These are phyloP conservation scores for Sinopyrophorus schimmeli DNA, from an alignment of 2,888 invertebrate genomes.

Conservation along the genomic window DNA sequence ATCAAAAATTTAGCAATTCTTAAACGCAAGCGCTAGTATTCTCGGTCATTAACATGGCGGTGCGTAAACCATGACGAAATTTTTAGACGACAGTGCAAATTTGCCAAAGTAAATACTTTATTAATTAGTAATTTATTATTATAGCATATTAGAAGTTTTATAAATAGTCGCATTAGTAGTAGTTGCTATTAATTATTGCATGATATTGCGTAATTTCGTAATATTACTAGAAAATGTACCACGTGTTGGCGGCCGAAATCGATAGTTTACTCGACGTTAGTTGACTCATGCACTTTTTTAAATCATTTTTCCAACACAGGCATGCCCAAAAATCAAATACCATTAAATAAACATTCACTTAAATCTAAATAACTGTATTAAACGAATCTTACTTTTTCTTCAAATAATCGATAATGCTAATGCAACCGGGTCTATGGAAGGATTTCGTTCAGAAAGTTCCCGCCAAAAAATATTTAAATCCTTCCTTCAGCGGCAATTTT, in stretches of 20 bases:
- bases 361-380: too few species aligned
- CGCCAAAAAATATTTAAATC: too few species aligned
- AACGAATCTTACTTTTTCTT: too few species aligned
- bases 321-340: too few species aligned
- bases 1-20: not conserved
- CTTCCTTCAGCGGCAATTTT: too few species aligned
- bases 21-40: constrained; percentile 4
- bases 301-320: too few species aligned
- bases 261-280: too few species aligned
- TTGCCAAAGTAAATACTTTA: constrained; percentile 30
- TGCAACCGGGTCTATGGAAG: too few species aligned
- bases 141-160: constrained; percentile 15
- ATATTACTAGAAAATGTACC: constrained; percentile 24
- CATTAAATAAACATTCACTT: too few species aligned
- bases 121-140: constrained; percentile 21
- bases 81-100: constrained; percentile 30
- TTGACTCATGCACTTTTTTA: too few species aligned
- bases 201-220: constrained; percentile 26
- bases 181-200: constrained; percentile 16
- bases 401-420: too few species aligned
- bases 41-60: constrained; percentile 35
- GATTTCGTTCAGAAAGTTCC: too few species aligned
- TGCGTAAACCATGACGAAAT: constrained; percentile 32
- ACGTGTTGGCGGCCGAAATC: constrained; percentile 25
- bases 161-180: constrained; percentile 14